phyloP scores from a whole-genome alignment of 2,797 vertebrate species.

The Enteromius radiatus region DNA sequence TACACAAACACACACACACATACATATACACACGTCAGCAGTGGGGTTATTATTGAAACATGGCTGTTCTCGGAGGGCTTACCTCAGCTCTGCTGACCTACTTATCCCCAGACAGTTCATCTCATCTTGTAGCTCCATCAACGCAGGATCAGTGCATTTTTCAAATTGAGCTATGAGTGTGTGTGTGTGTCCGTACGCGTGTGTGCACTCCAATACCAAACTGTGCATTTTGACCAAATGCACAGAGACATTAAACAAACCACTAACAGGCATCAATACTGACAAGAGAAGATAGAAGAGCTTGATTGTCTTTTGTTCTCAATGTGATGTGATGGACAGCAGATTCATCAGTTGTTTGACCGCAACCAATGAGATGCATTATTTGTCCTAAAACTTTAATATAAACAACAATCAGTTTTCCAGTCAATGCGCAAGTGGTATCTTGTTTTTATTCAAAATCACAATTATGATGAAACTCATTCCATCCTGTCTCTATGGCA shows the following conservation, averaged over 20 bases:
- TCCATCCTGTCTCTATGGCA: not conserved
- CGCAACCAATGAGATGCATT: not conserved
- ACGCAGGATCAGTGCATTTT: constrained; percentile 62
- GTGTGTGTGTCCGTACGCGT: constrained; percentile 31
- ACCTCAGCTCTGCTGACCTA: constrained; percentile 66
- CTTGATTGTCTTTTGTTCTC: constrained; percentile 17
- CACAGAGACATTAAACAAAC: constrained; percentile 45
- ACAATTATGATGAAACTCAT: not conserved
- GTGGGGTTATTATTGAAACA: constrained; percentile 64
- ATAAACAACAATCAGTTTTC: not conserved
- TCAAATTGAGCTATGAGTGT: constrained; percentile 55
- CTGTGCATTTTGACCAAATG: constrained; percentile 48
- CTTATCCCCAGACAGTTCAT: constrained; percentile 66
- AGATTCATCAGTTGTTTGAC: constrained; percentile 11
- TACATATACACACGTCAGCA: constrained; percentile 53
- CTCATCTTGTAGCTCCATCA: constrained; percentile 63
- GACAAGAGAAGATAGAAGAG: constrained; percentile 37
- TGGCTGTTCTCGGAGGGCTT: constrained; percentile 62
- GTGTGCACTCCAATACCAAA: constrained; percentile 50
- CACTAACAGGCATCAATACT: constrained; percentile 39
- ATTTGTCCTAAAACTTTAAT: not conserved
- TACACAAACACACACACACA: constrained; percentile 59
- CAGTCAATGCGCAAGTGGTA: not conserved
- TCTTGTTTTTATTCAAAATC: not conserved
- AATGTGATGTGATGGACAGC: not conserved